These are phyloP conservation scores for Aradus depressus DNA, from an alignment of 2,888 invertebrate genomes.

Conservation along the genomic window DNA sequence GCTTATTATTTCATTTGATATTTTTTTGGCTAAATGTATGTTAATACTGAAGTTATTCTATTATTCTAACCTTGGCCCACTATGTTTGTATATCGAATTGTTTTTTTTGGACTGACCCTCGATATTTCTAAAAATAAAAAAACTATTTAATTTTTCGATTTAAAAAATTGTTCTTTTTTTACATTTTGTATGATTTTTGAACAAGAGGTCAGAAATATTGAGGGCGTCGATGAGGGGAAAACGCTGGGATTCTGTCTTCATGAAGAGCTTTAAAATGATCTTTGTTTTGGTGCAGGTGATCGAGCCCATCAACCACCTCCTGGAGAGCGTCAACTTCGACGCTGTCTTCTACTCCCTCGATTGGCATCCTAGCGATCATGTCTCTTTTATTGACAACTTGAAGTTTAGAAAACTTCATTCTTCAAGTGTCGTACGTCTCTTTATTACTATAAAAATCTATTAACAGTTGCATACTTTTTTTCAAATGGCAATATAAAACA, in stretches of 20 bases:
- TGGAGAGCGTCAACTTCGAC: constrained; percentile 73
- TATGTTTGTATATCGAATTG: too few species aligned
- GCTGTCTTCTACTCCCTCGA: constrained; percentile 86
- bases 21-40: too few species aligned
- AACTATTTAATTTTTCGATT: not conserved
- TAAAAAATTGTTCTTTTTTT: not conserved
- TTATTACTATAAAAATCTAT: not conserved
- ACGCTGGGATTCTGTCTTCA: too few species aligned
- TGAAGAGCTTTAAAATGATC: not conserved
- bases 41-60: too few species aligned
- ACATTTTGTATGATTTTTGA: not conserved
- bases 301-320: constrained; percentile 76
- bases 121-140: too few species aligned
- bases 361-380: constrained; percentile 94
- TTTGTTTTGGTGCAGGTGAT: constrained; percentile 54
- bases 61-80: too few species aligned
- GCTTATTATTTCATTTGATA: too few species aligned
- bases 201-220: too few species aligned
- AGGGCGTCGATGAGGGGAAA: too few species aligned
- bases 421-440: constrained; percentile 50
- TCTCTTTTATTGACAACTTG: constrained; percentile 92
- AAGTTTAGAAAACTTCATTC: constrained; percentile 60
- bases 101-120: too few species aligned
- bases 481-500: too few species aligned
- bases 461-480: not conserved